Percentiles rank a stretch among this genome's conserved stretches.
Conservation (phyloP, 1,140 invertebrate genomes). For the Eupristina koningsbergeri region DNA sequence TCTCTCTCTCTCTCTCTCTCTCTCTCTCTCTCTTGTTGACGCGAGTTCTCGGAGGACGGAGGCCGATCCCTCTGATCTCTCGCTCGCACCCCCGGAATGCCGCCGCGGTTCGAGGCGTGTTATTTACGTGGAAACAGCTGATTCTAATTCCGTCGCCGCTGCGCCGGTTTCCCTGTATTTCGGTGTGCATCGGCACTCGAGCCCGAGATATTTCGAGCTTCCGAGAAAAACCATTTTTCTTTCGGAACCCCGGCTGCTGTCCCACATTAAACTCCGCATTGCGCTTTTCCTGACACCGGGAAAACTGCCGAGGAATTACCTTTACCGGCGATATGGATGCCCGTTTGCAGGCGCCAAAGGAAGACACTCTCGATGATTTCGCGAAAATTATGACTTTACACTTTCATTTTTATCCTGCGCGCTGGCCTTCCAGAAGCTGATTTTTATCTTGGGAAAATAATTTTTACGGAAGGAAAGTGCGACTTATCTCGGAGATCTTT, state of each 20-base stretch:
- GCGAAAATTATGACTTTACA: not conserved
- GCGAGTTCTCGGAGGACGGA: too few species aligned
- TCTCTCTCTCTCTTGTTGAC: too few species aligned
- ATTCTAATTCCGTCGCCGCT: constrained; percentile 56
- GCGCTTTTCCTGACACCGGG: not conserved
- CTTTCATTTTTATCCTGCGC: not conserved
- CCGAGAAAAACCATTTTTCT: constrained; percentile 18
- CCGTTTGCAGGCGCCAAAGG: not conserved
- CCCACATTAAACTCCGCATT: constrained; percentile 2
- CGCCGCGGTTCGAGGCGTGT: constrained; percentile 12
- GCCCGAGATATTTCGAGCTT: constrained; percentile 39
- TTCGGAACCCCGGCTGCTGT: not conserved
- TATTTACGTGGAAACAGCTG: constrained; percentile 59
- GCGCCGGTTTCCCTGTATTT: constrained; percentile 36
- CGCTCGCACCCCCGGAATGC: not conserved
- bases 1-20: not conserved
- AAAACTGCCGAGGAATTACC: not conserved
- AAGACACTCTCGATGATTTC: not conserved
- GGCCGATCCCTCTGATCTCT: not conserved
- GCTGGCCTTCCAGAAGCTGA: not conserved
- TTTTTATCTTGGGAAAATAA: not conserved
- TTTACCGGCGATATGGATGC: not conserved
- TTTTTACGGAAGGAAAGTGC: not conserved
- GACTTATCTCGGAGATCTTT: not conserved
- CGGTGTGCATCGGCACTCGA: constrained; percentile 11